phyloP scores from a whole-genome alignment of 2,113 vertebrate species.

The Megaptera novaeangliae region DNA sequence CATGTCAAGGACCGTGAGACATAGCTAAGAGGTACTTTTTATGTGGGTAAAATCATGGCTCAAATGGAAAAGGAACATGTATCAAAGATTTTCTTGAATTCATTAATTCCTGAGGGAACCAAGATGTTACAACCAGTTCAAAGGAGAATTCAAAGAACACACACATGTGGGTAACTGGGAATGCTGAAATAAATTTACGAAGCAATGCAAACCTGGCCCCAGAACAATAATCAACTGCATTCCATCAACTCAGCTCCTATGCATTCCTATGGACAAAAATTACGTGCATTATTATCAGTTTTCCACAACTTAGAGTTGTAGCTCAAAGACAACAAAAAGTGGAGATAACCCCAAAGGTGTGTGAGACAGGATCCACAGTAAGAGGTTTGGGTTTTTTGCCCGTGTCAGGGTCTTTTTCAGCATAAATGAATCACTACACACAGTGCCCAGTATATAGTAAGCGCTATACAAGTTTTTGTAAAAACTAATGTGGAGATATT shows the following conservation, averaged over 20 bases:
- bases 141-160: neutral
- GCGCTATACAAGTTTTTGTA: neutral
- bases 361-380: fast-evolving
- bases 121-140: neutral
- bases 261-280: neutral
- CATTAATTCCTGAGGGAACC: neutral
- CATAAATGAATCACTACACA: neutral
- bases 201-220: neutral
- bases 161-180: fast-evolving
- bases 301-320: neutral
- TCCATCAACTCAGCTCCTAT: neutral
- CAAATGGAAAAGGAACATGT: neutral
- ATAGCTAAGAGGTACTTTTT: neutral
- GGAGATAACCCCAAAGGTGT: neutral
- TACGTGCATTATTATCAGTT: neutral
- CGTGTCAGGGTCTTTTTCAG: neutral
- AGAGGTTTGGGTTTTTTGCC: neutral
- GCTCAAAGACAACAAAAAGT: neutral
- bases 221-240: fast-evolving
- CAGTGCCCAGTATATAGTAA: neutral
- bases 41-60: neutral
- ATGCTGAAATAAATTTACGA: neutral
- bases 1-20: neutral
- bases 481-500: neutral
- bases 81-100: neutral